Evolutionary conservation across 2,888 invertebrate species (phyloP), one percentile per base, ranked within the genome.

Genomic region (Venusia cambrica): DNA sequence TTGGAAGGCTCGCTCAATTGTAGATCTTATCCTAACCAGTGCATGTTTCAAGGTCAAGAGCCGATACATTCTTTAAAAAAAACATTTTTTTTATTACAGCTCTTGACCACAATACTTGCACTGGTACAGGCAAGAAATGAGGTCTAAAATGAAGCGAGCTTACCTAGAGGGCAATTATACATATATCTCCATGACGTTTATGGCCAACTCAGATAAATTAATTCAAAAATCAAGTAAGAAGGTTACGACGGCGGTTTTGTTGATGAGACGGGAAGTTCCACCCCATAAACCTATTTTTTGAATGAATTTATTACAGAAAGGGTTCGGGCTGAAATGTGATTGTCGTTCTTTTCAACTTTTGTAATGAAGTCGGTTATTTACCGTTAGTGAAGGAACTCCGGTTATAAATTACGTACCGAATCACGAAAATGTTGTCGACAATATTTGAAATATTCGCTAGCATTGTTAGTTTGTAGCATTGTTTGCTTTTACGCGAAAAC

Each of bases 221-320:
- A 71, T 79, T 70, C 73, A 67, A 65, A 70, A 79, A 75, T 79
- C 75, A 79, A 75, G 74, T 75, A 73, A 71, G 71, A 64, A 70
- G 65, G 67, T 73, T 77, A 77, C 67, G 64, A 62, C 62, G 61
- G 64, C 54, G 68, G 66, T 68, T 72, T 71, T 73, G 71, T 74
- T 73, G 73, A 75, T 74, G 73, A 67, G 62, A 65, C 56, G 60
- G 71, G 62, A 75, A 73, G 57, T 62, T 65, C 47, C 53, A 51
- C 51, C 44, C 64, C 70, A 73, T 78, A 77, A 78, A 79, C 65
- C 67, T 71, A 74, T 75, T 77, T 76, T 74, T 72, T 59, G 57
- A 56, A 56, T 55, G 56, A 71, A 77, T 76, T 77, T 77, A 79
- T 79, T 54, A 60, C 64, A 46, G 51, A 71, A 74, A 72, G 72